A percentile compares a stretch with the other conserved stretches of the same genome.
Evolutionary conservation across 1,140 invertebrate genomes (phyloP).

Genomic region (Plodia interpunctella): DNA sequence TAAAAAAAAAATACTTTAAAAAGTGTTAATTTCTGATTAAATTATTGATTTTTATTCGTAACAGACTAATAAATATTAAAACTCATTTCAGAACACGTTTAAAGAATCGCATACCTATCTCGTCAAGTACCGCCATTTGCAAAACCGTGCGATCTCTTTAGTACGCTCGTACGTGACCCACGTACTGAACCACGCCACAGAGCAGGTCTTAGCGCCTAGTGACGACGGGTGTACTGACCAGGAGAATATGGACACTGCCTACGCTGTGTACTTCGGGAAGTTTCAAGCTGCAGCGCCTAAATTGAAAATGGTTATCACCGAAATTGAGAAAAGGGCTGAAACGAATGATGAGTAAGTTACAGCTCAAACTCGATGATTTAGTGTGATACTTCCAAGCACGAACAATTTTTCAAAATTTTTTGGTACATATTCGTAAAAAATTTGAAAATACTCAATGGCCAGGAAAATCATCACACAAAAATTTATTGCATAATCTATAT

Average conservation of each 20-base stretch:
- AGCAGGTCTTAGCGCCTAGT: constrained; percentile 80
- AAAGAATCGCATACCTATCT: constrained; percentile 84
- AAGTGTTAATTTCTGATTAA: no score
- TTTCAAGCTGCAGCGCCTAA: constrained; percentile 93
- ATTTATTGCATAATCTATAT: no score
- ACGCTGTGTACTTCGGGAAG: constrained; percentile 95
- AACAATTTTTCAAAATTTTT: no score
- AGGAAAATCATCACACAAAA: no score
- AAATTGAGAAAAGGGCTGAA: constrained; percentile 87
- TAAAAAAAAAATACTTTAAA: no score
- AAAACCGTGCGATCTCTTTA: constrained; percentile 86
- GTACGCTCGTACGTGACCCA: constrained; percentile 87
- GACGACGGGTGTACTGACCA: constrained; percentile 66
- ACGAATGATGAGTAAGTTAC: constrained; percentile 81
- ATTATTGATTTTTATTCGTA: no score
- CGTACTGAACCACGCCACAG: constrained; percentile 86
- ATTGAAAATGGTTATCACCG: constrained; percentile 87
- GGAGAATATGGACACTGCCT: constrained; percentile 84
- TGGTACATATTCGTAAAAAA: no score
- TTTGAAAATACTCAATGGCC: no score
- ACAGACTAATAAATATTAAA: no score
- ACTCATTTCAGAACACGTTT: constrained; percentile 56
- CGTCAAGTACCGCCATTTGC: constrained; percentile 87
- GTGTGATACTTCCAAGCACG: no score
- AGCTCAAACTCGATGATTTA: no score